Percentiles rank a stretch among this genome's conserved stretches.
These are phyloP conservation scores for Dendronephthya gigantea DNA, from an alignment of 64 coral and sea anemone genomes.

Conservation along the genomic window DNA sequence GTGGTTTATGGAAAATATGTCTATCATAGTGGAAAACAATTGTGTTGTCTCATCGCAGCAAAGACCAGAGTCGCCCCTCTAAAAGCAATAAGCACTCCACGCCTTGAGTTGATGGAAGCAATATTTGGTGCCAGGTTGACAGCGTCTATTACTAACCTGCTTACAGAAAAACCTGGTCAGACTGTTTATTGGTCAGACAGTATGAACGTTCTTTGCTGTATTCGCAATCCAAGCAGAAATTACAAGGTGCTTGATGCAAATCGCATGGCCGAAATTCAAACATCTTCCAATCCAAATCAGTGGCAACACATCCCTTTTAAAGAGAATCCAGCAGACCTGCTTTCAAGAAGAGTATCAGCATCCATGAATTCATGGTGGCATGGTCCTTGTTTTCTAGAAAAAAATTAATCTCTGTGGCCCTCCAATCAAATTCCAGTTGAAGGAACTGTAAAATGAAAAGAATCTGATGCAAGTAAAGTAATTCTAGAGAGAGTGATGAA, in stretches of 20 bases:
- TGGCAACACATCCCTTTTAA: neutral
- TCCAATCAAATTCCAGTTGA: neutral
- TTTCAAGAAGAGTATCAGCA: neutral
- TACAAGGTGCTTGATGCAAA: neutral
- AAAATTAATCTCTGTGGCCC: neutral
- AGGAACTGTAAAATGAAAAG: neutral
- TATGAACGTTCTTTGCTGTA: neutral
- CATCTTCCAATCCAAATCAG: neutral
- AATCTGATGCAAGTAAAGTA: neutral
- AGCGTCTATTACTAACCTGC: neutral
- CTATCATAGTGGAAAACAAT: neutral
- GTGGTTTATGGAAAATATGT: neutral
- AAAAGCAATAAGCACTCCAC: neutral
- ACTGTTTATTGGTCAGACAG: neutral
- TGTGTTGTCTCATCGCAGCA: neutral
- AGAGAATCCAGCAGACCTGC: neutral
- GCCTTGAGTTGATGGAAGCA: neutral
- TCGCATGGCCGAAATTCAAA: neutral
- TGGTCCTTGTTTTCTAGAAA: neutral
- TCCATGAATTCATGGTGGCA: neutral
- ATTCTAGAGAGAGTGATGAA: neutral
- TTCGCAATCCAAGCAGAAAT: neutral
- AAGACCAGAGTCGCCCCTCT: conserved; percentile 2
- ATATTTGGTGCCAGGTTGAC: neutral
- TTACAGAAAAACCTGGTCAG: neutral